A percentile compares a stretch with the other conserved stretches of the same genome.
phyloP scores from a whole-genome alignment of 2,797 vertebrate species.

The Takifugu ocellatus region DNA sequence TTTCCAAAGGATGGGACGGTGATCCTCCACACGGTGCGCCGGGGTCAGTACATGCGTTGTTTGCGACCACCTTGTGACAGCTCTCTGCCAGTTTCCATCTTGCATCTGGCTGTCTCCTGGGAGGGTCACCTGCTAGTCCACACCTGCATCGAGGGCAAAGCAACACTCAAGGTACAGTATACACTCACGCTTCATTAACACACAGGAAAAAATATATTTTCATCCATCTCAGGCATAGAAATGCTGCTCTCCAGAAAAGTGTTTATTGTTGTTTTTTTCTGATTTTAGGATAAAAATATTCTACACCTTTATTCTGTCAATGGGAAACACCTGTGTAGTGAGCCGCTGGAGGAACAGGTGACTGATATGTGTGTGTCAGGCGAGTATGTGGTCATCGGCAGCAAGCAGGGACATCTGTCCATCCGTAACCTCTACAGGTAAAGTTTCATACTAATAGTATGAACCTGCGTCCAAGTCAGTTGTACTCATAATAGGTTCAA shows the following conservation, averaged over 20 bases:
- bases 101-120: slow-evolving; percentile 88
- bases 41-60: slow-evolving; percentile 90
- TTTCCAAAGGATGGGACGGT: slow-evolving; percentile 86
- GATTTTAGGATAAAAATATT: slow-evolving; percentile 87
- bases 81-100: slow-evolving; percentile 84
- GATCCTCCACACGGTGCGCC: slow-evolving; percentile 87
- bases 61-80: slow-evolving; percentile 89
- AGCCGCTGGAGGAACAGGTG: slow-evolving; percentile 89
- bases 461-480: too few relatives aligned
- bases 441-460: not conserved
- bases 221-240: too few relatives aligned
- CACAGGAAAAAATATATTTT: too few relatives aligned
- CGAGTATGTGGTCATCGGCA: slow-evolving; percentile 87
- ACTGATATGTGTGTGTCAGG: slow-evolving; percentile 90
- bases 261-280: not conserved
- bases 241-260: too few relatives aligned
- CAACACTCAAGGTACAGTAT: slow-evolving; percentile 88
- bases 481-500: too few relatives aligned
- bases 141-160: slow-evolving; percentile 89
- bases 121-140: slow-evolving; percentile 92
- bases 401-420: slow-evolving; percentile 90
- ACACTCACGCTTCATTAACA: not conserved
- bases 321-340: slow-evolving; percentile 86
- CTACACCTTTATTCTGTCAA: slow-evolving; percentile 95
- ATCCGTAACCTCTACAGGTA: slow-evolving; percentile 92